Conservation (phyloP, 2,888 invertebrate species). For the Machimus atricapillus region DNA sequence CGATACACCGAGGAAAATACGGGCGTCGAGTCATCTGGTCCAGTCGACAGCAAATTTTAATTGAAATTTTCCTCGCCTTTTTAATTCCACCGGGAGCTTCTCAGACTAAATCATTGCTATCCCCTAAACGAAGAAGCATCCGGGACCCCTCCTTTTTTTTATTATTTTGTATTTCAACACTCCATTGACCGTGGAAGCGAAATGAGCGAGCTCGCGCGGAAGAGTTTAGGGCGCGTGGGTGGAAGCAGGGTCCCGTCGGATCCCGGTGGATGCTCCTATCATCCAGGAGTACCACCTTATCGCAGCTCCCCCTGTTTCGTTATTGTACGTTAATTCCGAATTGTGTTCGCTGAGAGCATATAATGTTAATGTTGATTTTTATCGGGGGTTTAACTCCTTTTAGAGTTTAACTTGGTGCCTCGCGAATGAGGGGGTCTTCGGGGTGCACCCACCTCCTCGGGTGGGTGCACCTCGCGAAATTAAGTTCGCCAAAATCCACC, state of each 20-base stretch:
- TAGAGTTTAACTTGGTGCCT: not conserved
- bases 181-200: slow-evolving; percentile 5
- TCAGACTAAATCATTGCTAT: not conserved
- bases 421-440: not conserved
- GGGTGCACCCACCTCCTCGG: not conserved
- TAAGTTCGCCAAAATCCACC: not conserved
- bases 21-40: not conserved
- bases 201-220: not conserved
- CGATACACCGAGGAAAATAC: not conserved
- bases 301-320: not conserved
- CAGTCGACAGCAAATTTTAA: not conserved
- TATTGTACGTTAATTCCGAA: slow-evolving; percentile 31
- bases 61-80: slow-evolving; percentile 10
- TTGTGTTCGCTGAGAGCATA: slow-evolving; percentile 31
- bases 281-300: not conserved
- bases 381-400: slow-evolving; percentile 20
- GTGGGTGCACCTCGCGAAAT: not conserved
- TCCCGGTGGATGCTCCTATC: not conserved
- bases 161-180: slow-evolving; percentile 13
- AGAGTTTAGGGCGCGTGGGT: not conserved
- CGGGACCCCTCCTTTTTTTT: not conserved
- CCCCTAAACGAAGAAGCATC: not conserved
- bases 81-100: not conserved
- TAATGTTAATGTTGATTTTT: slow-evolving; percentile 40
- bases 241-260: not conserved